Percentiles rank a stretch among this genome's conserved stretches.
These are phyloP conservation scores for Pluvianellus socialis DNA, from an alignment of 2,113 vertebrate genomes.

Conservation along the genomic window DNA sequence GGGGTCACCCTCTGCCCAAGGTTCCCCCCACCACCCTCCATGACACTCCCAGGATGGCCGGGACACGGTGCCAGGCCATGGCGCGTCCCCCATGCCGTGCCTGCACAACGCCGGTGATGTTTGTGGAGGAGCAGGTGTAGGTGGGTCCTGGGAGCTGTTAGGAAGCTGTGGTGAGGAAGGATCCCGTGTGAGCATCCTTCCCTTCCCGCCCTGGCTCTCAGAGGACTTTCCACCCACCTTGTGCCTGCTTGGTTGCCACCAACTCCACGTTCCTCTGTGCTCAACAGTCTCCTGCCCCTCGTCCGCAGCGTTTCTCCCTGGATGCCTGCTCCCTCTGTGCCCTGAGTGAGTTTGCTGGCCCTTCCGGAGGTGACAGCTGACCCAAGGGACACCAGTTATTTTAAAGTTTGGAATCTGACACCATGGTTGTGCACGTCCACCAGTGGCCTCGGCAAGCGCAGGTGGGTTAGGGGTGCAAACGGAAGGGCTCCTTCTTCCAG, in stretches of 20 bases:
- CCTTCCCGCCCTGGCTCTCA: background rate
- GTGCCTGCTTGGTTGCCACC: fast-evolving
- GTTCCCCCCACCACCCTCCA: fast-evolving
- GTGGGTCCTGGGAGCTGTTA: background rate
- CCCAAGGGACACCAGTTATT: fast-evolving
- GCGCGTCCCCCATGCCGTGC: fast-evolving
- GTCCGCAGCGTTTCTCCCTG: fast-evolving
- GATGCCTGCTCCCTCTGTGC: background rate
- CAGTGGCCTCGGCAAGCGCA: fast-evolving
- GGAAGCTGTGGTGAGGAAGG: background rate
- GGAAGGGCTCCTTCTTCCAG: background rate
- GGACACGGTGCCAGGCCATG: background rate
- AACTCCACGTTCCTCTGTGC: background rate
- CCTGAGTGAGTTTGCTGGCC: background rate
- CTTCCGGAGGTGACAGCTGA: background rate
- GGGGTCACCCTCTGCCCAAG: fast-evolving
- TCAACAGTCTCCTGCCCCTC: fast-evolving
- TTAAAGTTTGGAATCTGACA: background rate
- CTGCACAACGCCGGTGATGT: background rate
- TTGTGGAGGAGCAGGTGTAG: background rate
- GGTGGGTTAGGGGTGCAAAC: background rate
- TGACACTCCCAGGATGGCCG: background rate
- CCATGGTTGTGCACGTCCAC: fast-evolving
- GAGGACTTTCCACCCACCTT: fast-evolving
- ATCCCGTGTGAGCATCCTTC: background rate